These are phyloP conservation scores for Melitaea cinxia DNA, from an alignment of 1,140 invertebrate genomes.

Conservation along the genomic window DNA sequence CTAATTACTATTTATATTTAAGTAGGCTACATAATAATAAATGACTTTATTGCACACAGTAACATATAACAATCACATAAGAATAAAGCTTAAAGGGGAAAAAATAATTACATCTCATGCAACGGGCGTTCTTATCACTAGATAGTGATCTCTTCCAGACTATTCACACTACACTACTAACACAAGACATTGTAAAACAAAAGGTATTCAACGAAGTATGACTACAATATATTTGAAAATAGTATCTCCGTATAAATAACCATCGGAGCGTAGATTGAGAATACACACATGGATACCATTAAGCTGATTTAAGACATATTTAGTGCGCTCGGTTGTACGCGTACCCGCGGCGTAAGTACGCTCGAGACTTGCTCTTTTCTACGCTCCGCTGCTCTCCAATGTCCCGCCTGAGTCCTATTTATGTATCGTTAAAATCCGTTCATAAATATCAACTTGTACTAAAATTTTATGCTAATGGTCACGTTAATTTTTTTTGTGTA, in stretches of 20 bases:
- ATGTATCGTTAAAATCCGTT: conserved; percentile 30
- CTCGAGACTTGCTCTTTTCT: conserved; percentile 24
- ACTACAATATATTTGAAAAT: neutral
- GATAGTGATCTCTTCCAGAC: too few relatives aligned
- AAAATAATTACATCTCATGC: too few relatives aligned
- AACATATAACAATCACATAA: too few relatives aligned
- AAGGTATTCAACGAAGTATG: too few relatives aligned
- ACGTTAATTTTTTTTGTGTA: neutral
- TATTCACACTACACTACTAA: too few relatives aligned
- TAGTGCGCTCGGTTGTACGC: neutral
- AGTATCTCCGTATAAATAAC: neutral
- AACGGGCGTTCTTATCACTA: too few relatives aligned
- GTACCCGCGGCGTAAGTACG: conserved; percentile 6
- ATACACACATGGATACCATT: conserved; percentile 6
- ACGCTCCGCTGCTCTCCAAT: conserved; percentile 22
- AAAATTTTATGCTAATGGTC: conserved; percentile 15
- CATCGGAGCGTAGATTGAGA: neutral
- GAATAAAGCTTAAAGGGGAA: too few relatives aligned
- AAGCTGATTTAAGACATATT: conserved; percentile 8
- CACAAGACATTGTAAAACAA: too few relatives aligned
- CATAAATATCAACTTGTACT: conserved; percentile 21
- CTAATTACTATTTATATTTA: too few relatives aligned
- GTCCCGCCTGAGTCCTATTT: conserved; percentile 32
- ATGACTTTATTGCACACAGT: too few relatives aligned
- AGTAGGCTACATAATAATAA: too few relatives aligned